Evolutionary conservation across 2,797 vertebrate genomes (phyloP), one percentile per base, ranked within the genome.

Genomic region (Trichosurus vulpecula): DNA sequence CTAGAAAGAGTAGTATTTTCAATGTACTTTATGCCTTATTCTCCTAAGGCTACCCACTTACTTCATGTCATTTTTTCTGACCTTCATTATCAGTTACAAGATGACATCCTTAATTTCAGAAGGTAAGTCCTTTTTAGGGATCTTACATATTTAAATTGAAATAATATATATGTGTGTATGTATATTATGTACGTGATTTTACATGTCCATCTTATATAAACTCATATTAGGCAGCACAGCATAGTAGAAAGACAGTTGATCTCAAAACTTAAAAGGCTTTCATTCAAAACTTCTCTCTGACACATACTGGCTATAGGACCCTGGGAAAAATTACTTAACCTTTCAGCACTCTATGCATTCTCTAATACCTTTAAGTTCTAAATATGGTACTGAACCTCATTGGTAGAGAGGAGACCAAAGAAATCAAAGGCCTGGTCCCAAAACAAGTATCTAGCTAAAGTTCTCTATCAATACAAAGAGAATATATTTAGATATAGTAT

Each of bases 1-100:
- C 90, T 81, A 94, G 31, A 94, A 96, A 97, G 31, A 1, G 57
- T 58, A 92, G 6, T 92, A 22, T 95, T 91, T 92, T 91, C 58
- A 94, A 29, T 27, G 57, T 93, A 31, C 0, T 30, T 95, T 96
- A 2, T 52, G 58, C 96, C 93, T 97, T 51, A 53, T 57, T 97
- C 61, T 95, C 87, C 55, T 94, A 93, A 55, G 87, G 31, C 30
- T 93, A 94, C 2, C 29, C n/a, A 74, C 1, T 81, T 81, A 10
- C n/a, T 81, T 3, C 74, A 47, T 51, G 2, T 81, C 61, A 81
- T 91, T 87, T 98, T 98, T 95, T 92, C 56, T 94, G 58, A 81
- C 9, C 74, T 93, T 97, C 94, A 96, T 94, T 92, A 54, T 6
- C 12, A 91, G 53, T 93, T 92, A 93, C 93, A 92, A 8, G 22